Evolutionary conservation across 2,888 invertebrate species (phyloP), one percentile per base, ranked within the genome.

Genomic region (Euproctis similis): DNA sequence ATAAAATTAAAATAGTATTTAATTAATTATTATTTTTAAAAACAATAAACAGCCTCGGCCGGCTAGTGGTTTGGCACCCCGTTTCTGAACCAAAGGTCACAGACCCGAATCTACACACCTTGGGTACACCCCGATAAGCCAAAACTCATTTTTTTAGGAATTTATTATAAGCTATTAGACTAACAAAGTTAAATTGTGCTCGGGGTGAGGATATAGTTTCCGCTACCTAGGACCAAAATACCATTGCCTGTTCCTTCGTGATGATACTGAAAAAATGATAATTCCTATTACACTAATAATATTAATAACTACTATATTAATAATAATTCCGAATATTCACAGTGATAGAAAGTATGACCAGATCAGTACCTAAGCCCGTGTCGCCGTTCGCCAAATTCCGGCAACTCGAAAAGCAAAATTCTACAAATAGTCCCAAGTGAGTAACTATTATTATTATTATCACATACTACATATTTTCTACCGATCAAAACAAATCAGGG

Each of bases 301-400:
- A 5, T 16, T 4, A 7, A 16, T 4, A 16, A 16, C 7, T 2
- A 11, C 7, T 10, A 4, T 2, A 11, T 11, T 2, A 21, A 21
- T 11, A 4, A 21, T 9, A 11, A 21, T 21, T 26, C n/a, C n/a
- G n/a, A n/a, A n/a, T n/a, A 14, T 26, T n/a, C 8, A 8, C 80
- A 87, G 88, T 90, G 68, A 85, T 84, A 55, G 86, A 87, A 63
- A 86, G 86, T 64, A 58, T 69, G 66, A 65, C 67, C 35, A 70
- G 72, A 53, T 61, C 76, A 72, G 85, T 73, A 40, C 85, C 72
- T 70, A 93, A 90, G 72, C 90, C 92, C 50, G 88, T 92, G 65
- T 94, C 95, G 58, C 93, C 95, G 43, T 95, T 95, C 82, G 92
- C 94, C 66, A 95, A 95, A 87, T 95, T 95, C 87, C 92, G 92